A percentile compares a stretch with the other conserved stretches of the same genome.
These are phyloP conservation scores for Polydrusus tereticollis DNA, from an alignment of 2,888 invertebrate species.

Conservation along the genomic window DNA sequence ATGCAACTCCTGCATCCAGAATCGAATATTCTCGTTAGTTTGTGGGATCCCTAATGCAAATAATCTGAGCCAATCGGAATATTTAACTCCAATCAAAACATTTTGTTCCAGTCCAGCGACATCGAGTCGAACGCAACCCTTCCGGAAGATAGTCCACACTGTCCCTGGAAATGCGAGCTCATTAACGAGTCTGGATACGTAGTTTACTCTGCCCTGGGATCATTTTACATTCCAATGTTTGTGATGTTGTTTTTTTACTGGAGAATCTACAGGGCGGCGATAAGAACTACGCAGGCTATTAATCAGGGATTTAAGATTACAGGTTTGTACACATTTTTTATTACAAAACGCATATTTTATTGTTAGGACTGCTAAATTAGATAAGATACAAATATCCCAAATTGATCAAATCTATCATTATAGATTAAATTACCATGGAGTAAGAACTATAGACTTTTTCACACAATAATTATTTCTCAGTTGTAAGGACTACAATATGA, in stretches of 20 bases:
- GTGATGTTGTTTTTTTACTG: slow-evolving; percentile 99
- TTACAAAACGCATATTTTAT: too few species aligned
- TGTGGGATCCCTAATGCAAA: too few species aligned
- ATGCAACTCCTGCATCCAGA: too few species aligned
- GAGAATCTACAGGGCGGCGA: slow-evolving; percentile 95
- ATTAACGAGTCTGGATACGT: slow-evolving; percentile 97
- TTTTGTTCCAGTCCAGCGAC: slow-evolving; percentile 58
- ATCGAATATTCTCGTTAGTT: too few species aligned
- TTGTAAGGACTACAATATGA: too few species aligned
- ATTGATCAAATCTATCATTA: too few species aligned
- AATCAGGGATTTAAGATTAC: slow-evolving; percentile 92
- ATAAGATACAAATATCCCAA: too few species aligned
- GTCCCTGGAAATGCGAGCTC: slow-evolving; percentile 90
- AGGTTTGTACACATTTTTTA: slow-evolving; percentile 52
- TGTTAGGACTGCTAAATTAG: too few species aligned
- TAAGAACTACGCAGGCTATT: slow-evolving; percentile 91
- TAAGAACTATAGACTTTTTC: too few species aligned
- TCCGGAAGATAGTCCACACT: slow-evolving; percentile 70
- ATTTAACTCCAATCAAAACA: slow-evolving; percentile 27
- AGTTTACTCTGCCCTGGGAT: slow-evolving; percentile 96
- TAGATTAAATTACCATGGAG: too few species aligned
- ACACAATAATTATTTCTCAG: too few species aligned
- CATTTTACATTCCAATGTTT: slow-evolving; percentile 97
- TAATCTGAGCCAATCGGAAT: background rate
- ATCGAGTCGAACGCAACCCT: slow-evolving; percentile 45